Percentiles rank a stretch among this genome's conserved stretches.
phyloP scores from a whole-genome alignment of 2,888 invertebrate species.

The Troglohyphantes excavatus region DNA sequence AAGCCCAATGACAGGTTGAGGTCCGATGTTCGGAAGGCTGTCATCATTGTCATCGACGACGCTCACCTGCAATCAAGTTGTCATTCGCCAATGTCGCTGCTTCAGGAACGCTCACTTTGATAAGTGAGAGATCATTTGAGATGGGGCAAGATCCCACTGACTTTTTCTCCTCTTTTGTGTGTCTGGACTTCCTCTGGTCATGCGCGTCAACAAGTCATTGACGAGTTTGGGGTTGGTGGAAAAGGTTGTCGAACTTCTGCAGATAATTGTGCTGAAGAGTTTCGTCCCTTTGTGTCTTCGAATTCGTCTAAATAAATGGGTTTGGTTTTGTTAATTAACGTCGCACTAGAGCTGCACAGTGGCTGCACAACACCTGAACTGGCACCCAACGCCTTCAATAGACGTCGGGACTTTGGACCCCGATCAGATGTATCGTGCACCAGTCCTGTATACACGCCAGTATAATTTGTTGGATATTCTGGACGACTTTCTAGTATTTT shows the following conservation, averaged over 20 bases:
- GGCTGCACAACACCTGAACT: no score
- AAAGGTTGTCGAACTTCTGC: conserved; percentile 36
- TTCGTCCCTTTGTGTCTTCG: neutral
- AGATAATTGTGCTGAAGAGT: neutral
- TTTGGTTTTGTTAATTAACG: no score
- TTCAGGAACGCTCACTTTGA: conserved; percentile 3
- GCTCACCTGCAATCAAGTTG: conserved; percentile 64
- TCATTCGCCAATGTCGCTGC: conserved; percentile 18
- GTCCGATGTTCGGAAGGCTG: conserved; percentile 10
- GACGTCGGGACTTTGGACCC: no score
- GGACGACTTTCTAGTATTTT: no score
- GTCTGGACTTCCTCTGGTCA: neutral
- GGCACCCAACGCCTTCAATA: no score
- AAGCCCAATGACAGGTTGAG: conserved; percentile 9
- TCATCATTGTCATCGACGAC: conserved; percentile 52
- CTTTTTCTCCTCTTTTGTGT: neutral
- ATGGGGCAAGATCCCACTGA: neutral
- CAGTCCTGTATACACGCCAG: no score
- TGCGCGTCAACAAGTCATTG: conserved; percentile 14
- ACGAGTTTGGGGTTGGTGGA: conserved; percentile 6
- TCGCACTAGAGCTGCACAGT: no score
- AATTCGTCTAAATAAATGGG: no score
- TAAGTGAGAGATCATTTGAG: conserved; percentile 33
- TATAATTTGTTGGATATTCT: no score
- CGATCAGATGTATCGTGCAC: no score